Conservation (phyloP, 2,797 vertebrate species). For the Channallabes apus region DNA sequence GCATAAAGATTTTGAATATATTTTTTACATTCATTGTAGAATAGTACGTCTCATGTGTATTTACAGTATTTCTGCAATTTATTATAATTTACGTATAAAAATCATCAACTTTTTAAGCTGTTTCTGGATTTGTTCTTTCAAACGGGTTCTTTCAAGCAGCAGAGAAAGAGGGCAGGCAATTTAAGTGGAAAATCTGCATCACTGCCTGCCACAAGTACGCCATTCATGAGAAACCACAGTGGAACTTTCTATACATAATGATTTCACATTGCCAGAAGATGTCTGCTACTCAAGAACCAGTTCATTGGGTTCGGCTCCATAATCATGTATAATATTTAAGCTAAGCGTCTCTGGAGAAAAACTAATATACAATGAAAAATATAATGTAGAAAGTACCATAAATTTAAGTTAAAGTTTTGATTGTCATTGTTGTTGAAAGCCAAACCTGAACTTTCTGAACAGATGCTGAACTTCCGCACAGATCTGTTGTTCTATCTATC, state of each 20-base stretch:
- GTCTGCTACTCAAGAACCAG: constrained; percentile 10
- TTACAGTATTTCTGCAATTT: neutral
- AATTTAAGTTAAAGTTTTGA: neutral
- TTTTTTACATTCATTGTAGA: neutral
- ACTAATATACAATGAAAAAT: neutral
- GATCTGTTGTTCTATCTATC: neutral
- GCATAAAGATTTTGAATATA: neutral
- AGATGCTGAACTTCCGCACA: neutral
- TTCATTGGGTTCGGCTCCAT: constrained; percentile 22
- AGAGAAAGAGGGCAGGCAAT: constrained; percentile 16
- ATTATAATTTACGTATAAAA: neutral
- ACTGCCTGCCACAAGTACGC: constrained; percentile 45
- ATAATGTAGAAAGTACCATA: neutral
- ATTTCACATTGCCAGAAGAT: neutral
- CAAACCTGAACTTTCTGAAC: neutral
- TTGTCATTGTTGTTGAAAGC: neutral
- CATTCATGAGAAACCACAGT: constrained; percentile 55
- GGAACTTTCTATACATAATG: constrained; percentile 43
- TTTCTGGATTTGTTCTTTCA: neutral
- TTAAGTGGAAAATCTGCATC: constrained; percentile 54
- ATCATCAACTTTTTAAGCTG: neutral
- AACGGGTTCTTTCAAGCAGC: constrained; percentile 7
- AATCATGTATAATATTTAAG: neutral
- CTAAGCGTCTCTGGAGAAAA: neutral
- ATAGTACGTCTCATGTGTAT: neutral